Evolutionary conservation across 1,140 invertebrate species (phyloP), one percentile per base, ranked within the genome.

Genomic region (Drosophila punjabiensis): DNA sequence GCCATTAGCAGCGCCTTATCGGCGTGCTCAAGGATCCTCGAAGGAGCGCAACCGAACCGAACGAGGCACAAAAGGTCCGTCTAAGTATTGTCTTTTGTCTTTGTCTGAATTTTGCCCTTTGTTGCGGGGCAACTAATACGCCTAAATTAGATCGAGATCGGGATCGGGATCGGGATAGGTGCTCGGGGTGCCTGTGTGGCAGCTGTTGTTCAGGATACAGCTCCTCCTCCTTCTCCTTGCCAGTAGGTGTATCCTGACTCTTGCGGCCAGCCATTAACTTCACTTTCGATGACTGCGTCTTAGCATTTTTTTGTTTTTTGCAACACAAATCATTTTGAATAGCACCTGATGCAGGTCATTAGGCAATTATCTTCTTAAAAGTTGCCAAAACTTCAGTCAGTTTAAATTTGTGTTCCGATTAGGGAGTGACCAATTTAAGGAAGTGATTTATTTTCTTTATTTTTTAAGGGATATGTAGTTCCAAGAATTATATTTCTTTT

Each of bases 1-100:
- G 85, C 85, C 85, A 89, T 89, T 89, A 89, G 86, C 81, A 89
- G 85, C 52, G 85, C 67, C 86, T 89, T 89, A 90, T 89, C 85
- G 74, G 45, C 37, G 53, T 28, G 73, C 65, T 62, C 37, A 45
- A 73, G 81, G 75, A 85, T 70, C 75, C 85, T 84, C 69, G 67
- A 41, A 52, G 67, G 41, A 52, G 28, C 37, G 39, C 9, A 45
- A 11, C 58, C 24, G 24, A 66, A 35, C n/a, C 30, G 37, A 24
- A 5, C 39, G 30, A 28, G 47, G 62, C 58, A 75, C 74, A 45
- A 73, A 83, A 60, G 75, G 74, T 66, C 39, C n/a, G 59, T 76
- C 63, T 81, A 74, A 74, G 59, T 73, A 43, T 45, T 80, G 60
- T 73, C 39, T 37, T 56, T 56, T 61, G 64, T 43, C 64, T 71